Base-by-base conservation (phyloP, 2,888 invertebrate genomes). In the Rhingia rostrata region DNA sequence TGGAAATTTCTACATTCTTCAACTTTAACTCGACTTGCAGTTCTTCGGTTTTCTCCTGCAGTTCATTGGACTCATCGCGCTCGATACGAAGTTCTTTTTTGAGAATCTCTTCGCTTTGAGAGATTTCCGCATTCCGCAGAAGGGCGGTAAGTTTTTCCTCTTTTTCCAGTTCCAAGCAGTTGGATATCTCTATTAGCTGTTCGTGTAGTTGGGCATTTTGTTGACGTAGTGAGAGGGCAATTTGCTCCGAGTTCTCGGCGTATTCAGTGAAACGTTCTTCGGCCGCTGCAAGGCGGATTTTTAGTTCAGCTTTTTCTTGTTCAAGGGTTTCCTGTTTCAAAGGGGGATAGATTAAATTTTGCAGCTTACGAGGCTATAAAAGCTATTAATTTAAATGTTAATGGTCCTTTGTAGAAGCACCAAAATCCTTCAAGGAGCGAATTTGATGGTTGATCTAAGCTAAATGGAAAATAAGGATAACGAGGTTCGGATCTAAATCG, bases 111-210 rank as follows among this genome's bases (percentile, higher is more conserved):
- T 95, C 93, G 85, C 95, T 95, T 90, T 96, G 96, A 0, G 96
- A 96, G 88, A 96, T 94, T 91, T 96, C 95, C 2, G 96, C 96
- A 90, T 96, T 97, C 58, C 96, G 93, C 69, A 97, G 89, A 61
- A 96, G 90, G 0, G 95, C 95, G 3, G 94, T 94, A 88, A 96
- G 95, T 88, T 96, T 96, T 86, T 96, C 96, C 6, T 94, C 93
- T 58, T 94, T 94, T 87, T 96, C 96, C 86, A 82, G 73, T 86
- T 92, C 92, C 54, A 91, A 86, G 45, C 87, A 85, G 30, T 86
- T 86, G 72, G 89, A 88, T 1, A 88, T 78, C 2, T 89, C 89
- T 4, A 82, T 86, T 45, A 91, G 73, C 78, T 90, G 88, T 6
- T 90, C 88, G 73, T 91, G 90, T n/a, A 90, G 83, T 49, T 88